Evolutionary conservation across 2,888 invertebrate genomes (phyloP).

Genomic region (Xanthostigma xanthostigma): DNA sequence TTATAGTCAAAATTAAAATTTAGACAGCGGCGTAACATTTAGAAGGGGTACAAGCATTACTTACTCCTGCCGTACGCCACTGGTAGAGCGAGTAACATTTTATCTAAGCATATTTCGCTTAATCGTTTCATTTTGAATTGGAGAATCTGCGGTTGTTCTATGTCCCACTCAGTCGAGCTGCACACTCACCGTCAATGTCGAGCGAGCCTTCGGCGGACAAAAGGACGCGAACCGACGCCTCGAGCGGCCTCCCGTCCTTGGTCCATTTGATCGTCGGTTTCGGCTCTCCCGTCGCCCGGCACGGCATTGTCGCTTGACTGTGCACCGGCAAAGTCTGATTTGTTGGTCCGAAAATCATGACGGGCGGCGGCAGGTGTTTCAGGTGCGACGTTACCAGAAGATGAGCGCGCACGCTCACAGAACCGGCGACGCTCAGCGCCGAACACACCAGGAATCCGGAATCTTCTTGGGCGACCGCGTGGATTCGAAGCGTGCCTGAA

Average conservation of each 20-base stretch:
- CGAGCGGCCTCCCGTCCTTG: slow-evolving; percentile 50
- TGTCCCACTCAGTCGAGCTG: too few species aligned
- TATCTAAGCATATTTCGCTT: too few species aligned
- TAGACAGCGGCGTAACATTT: too few species aligned
- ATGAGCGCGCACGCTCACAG: slow-evolving; percentile 71
- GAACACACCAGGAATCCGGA: slow-evolving; percentile 77
- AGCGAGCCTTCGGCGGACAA: slow-evolving; percentile 55
- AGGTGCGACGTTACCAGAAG: slow-evolving; percentile 64
- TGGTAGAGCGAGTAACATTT: too few species aligned
- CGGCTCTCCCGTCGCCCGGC: slow-evolving; percentile 60
- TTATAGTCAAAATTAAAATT: too few species aligned
- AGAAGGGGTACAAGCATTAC: too few species aligned
- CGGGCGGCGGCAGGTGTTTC: slow-evolving; percentile 69
- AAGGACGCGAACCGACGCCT: slow-evolving; percentile 30
- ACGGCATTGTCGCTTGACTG: slow-evolving; percentile 65
- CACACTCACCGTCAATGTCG: slow-evolving; percentile 51
- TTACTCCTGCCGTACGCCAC: too few species aligned
- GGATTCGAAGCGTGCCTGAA: slow-evolving; percentile 43
- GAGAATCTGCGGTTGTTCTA: too few species aligned
- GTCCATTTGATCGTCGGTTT: slow-evolving; percentile 58
- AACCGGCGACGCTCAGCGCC: slow-evolving; percentile 89
- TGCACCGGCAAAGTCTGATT: slow-evolving; percentile 73
- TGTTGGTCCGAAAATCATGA: slow-evolving; percentile 71
- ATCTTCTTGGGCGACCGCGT: slow-evolving; percentile 50
- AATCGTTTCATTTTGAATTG: too few species aligned